Percentiles rank a stretch among this genome's conserved stretches.
Conservation (phyloP, 92 coral and sea anemone species). For the Porites lobata region DNA sequence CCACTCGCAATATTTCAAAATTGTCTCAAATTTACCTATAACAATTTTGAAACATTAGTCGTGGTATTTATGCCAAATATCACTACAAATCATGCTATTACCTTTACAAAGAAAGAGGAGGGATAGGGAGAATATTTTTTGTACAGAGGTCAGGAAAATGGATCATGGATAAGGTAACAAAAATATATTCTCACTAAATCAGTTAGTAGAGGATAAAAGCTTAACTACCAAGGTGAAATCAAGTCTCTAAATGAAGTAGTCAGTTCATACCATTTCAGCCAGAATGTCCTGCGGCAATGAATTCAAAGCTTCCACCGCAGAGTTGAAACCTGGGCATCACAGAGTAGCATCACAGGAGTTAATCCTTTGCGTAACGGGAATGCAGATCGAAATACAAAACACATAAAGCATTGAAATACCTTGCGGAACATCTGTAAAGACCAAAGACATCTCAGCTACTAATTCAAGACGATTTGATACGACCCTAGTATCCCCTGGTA, state of each 20-base stretch:
- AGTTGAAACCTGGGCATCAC: conserved; percentile 64
- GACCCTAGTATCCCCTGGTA: too few relatives aligned
- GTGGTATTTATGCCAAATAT: too few relatives aligned
- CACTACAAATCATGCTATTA: too few relatives aligned
- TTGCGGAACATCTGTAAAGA: conserved; percentile 45
- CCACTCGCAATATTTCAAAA: too few relatives aligned
- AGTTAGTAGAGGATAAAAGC: background rate
- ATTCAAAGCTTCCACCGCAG: conserved; percentile 84
- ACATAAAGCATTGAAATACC: conserved; percentile 18
- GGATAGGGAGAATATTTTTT: too few relatives aligned
- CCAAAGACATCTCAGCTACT: background rate
- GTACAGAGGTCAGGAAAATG: too few relatives aligned
- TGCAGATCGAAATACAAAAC: background rate
- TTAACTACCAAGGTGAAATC: background rate
- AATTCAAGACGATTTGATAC: too few relatives aligned
- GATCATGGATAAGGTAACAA: too few relatives aligned
- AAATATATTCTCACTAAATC: too few relatives aligned
- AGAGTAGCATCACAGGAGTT: background rate
- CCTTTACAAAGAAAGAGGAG: too few relatives aligned
- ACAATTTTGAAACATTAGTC: too few relatives aligned
- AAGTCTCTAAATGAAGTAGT: background rate
- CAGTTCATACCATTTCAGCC: conserved; percentile 68
- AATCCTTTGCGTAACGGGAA: background rate
- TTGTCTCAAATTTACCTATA: too few relatives aligned
- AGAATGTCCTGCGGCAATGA: conserved; percentile 84